phyloP scores from a whole-genome alignment of 2,888 invertebrate genomes.

The Bimastos eiseni region DNA sequence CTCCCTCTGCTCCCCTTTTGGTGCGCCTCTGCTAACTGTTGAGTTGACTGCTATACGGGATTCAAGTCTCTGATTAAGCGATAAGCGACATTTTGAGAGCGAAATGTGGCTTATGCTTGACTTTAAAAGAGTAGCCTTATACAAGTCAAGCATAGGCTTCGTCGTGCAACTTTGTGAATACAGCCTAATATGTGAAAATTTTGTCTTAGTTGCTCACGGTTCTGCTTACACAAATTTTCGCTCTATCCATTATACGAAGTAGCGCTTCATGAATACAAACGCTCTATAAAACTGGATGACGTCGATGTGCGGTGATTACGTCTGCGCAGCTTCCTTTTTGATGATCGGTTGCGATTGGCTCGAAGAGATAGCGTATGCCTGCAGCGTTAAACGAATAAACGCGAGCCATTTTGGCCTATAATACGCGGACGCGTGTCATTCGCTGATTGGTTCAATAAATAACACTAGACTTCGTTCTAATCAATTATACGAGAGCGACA shows the following conservation, averaged over 20 bases:
- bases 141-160: no score
- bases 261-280: not conserved
- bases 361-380: no score
- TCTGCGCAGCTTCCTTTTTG: not conserved
- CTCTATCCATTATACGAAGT: not conserved
- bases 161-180: no score
- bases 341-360: not conserved
- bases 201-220: no score
- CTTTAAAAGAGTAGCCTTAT: no score
- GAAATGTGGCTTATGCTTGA: no score
- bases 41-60: no score
- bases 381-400: not conserved
- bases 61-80: no score
- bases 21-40: no score
- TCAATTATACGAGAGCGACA: conserved; percentile 7
- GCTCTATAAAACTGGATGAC: not conserved
- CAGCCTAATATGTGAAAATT: no score
- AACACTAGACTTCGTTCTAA: conserved; percentile 17
- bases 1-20: no score
- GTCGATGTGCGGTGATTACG: not conserved
- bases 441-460: conserved; percentile 25
- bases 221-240: not conserved
- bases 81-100: no score
- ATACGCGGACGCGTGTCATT: not conserved
- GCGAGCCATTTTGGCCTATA: not conserved